Conservation (phyloP, 1,140 invertebrate species). For the Bilobella aurantiaca region DNA sequence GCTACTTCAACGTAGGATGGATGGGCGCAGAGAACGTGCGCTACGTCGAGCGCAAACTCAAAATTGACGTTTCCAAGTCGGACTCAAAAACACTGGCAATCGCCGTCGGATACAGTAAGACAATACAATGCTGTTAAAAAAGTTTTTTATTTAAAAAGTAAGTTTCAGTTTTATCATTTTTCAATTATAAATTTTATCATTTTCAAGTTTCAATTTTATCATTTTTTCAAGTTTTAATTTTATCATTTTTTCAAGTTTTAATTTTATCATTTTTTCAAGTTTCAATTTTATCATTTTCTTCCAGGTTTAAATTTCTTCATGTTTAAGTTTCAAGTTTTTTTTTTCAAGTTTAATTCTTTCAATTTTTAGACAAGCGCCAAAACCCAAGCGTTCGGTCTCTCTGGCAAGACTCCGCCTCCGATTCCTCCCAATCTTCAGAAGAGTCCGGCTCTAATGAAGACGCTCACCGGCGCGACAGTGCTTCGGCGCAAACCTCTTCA, state of each 20-base stretch:
- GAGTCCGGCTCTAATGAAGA: background rate
- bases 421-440: constrained; percentile 10
- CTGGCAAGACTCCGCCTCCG: constrained; percentile 4
- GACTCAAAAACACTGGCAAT: constrained; percentile 28
- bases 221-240: background rate
- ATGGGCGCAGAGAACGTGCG: constrained; percentile 17
- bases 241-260: too few relatives aligned
- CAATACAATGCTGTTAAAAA: too few relatives aligned
- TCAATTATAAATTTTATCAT: too few relatives aligned
- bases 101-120: constrained; percentile 20
- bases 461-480: background rate
- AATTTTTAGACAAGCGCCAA: background rate
- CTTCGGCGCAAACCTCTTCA: constrained; percentile 4
- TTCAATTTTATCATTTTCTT: too few relatives aligned
- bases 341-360: background rate
- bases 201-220: background rate
- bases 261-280: background rate
- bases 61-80: constrained; percentile 27
- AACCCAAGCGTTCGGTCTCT: background rate
- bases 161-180: too few relatives aligned
- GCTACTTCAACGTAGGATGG: constrained; percentile 20
- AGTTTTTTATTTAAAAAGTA: too few relatives aligned
- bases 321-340: background rate
- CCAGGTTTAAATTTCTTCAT: too few relatives aligned
- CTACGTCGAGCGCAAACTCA: constrained; percentile 23